phyloP scores from a whole-genome alignment of 2,888 invertebrate genomes.

The Crepidodera aurea region DNA sequence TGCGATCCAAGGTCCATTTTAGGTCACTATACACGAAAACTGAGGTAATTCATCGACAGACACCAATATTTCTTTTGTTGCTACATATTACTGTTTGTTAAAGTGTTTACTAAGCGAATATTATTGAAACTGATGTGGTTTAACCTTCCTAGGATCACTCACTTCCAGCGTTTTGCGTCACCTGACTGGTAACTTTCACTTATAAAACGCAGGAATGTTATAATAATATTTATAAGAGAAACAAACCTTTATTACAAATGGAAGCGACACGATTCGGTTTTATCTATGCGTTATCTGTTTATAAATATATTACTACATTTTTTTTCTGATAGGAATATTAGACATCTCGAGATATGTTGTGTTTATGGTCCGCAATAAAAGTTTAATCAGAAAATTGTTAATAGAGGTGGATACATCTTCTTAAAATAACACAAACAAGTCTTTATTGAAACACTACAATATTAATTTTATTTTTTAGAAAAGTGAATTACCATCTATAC shows the following conservation, averaged over 20 bases:
- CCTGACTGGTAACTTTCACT: slow-evolving; percentile 33
- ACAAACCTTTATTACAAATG: background rate
- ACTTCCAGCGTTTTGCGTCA: slow-evolving; percentile 23
- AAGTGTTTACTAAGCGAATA: too few relatives aligned
- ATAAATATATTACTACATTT: background rate
- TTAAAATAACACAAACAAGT: too few relatives aligned
- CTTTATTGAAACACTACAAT: too few relatives aligned
- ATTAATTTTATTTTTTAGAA: too few relatives aligned
- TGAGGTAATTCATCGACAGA: background rate
- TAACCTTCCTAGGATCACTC: slow-evolving; percentile 23
- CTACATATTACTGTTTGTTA: slow-evolving; percentile 4
- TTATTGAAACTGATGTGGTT: background rate
- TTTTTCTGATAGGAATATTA: too few relatives aligned
- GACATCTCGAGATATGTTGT: background rate
- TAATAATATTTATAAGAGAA: slow-evolving; percentile 3
- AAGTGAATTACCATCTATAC: too few relatives aligned
- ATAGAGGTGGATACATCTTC: slow-evolving; percentile 1
- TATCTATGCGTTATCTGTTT: slow-evolving; percentile 2
- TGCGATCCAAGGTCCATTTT: slow-evolving; percentile 30
- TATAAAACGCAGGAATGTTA: slow-evolving; percentile 18
- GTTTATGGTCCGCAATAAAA: slow-evolving; percentile 14
- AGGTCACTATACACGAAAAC: background rate
- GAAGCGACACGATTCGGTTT: too few relatives aligned
- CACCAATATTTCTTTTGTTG: background rate
- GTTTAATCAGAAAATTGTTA: slow-evolving; percentile 21